Conservation (phyloP, 1,140 invertebrate genomes). For the Vanessa atalanta region DNA sequence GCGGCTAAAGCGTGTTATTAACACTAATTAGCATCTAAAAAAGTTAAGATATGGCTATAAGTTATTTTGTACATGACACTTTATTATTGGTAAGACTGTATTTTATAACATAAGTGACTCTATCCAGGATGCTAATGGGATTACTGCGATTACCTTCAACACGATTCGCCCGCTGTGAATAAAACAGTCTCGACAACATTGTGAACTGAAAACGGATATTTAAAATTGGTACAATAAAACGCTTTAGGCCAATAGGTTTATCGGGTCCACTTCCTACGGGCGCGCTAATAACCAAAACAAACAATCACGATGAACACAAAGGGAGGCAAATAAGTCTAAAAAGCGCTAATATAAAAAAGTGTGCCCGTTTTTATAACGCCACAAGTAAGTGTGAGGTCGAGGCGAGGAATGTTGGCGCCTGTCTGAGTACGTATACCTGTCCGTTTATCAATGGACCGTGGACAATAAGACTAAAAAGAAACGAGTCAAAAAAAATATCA, state of each 20-base stretch:
- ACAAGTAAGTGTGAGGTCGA: conserved; percentile 79
- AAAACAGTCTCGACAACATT: conserved; percentile 19
- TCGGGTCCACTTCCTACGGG: conserved; percentile 77
- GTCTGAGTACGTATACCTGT: conserved; percentile 81
- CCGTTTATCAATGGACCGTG: conserved; percentile 79
- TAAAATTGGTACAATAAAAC: conserved; percentile 79
- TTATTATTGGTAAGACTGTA: conserved; percentile 41
- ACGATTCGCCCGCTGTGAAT: conserved; percentile 45
- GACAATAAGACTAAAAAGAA: conserved; percentile 74
- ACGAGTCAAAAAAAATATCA: conserved; percentile 64
- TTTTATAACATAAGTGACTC: conserved; percentile 38
- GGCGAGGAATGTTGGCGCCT: conserved; percentile 80
- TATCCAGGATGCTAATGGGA: conserved; percentile 62
- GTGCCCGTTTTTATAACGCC: conserved; percentile 75
- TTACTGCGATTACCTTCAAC: conserved; percentile 44
- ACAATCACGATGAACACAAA: conserved; percentile 74
- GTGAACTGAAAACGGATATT: conserved; percentile 70
- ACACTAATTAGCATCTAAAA: conserved; percentile 67
- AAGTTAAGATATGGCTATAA: conserved; percentile 47
- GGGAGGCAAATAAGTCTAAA: conserved; percentile 74
- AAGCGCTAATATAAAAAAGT: conserved; percentile 78
- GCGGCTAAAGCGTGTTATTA: conserved; percentile 56
- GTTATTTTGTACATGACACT: conserved; percentile 10
- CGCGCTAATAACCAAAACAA: conserved; percentile 79
- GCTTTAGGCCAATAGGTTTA: conserved; percentile 78